Evolutionary conservation across 2,888 invertebrate species (phyloP), one percentile per base, ranked within the genome.

Genomic region (Drosophila siamana): DNA sequence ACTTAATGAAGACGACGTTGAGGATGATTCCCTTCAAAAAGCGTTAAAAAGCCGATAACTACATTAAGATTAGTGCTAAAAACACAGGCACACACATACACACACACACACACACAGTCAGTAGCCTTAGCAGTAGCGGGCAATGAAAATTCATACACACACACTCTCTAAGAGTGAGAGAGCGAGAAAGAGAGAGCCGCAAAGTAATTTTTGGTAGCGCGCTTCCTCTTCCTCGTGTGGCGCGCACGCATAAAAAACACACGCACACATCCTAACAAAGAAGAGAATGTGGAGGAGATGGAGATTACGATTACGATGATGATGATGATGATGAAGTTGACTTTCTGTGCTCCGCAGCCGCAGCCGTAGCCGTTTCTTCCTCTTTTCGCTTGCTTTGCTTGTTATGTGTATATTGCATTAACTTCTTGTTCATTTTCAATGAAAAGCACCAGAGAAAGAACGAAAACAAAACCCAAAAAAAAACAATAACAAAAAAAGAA

Each of bases 231-330:
- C 62, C 80, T 72, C 63, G 52, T 78, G 72, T 74, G 70, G 74
- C 69, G 66, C 64, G 63, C 74, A 67, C 77, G 52, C 66, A 69
- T 57, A 54, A 54, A 66, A 78, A 67, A 62, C 74, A 74, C 63
- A 63, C 72, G 59, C 76, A 70, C 69, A 67, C 72, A 78, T 74
- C 68, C 72, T 68, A 74, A 60, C 75, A 67, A 63, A 75, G 75
- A 70, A 74, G 67, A 66, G 71, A 59, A 74, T 75, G 56, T 60
- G 67, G 26, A 74, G 63, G 56, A 67, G 60, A 66, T 57, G 48
- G 30, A 47, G 69, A 60, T 60, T 26, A 46, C 43, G 56, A 56
- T 52, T 22, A 62, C 60, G 51, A 51, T 40, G 40, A 51, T 57
- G 8, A 54, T 50, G 46, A 55, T 67, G 16, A 55, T 61, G 60